Conservation (phyloP, 2,797 vertebrate species). For the Loris lydekkerianus region DNA sequence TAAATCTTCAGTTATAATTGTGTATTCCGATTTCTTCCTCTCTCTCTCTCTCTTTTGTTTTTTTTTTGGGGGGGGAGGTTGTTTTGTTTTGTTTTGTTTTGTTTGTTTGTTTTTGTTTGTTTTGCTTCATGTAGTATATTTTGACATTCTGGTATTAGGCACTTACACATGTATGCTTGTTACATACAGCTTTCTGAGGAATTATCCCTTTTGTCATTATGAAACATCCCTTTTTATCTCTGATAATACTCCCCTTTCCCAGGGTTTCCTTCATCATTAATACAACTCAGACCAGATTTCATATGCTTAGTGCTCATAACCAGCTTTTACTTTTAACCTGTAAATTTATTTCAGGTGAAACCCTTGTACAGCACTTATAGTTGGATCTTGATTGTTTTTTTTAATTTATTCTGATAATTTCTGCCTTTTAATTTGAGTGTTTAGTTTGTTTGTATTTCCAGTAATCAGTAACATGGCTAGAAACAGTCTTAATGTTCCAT, state of each 20-base stretch:
- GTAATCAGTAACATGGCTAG: background rate
- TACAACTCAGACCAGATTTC: background rate
- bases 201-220: background rate
- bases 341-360: background rate
- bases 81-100: background rate
- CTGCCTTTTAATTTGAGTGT: background rate
- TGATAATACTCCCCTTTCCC: background rate
- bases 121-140: background rate
- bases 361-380: background rate
- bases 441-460: background rate
- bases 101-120: background rate
- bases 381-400: background rate
- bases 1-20: background rate
- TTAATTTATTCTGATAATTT: background rate
- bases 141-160: background rate
- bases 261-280: background rate
- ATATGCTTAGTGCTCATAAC: background rate
- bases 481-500: background rate
- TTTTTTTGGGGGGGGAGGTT: background rate
- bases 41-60: background rate
- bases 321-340: background rate
- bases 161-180: background rate
- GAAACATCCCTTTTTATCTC: background rate
- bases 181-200: background rate
- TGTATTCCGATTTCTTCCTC: background rate